Percentiles rank a stretch among this genome's conserved stretches.
Conservation (phyloP, 2,113 vertebrate species). For the Mesembrinibis cayennensis region DNA sequence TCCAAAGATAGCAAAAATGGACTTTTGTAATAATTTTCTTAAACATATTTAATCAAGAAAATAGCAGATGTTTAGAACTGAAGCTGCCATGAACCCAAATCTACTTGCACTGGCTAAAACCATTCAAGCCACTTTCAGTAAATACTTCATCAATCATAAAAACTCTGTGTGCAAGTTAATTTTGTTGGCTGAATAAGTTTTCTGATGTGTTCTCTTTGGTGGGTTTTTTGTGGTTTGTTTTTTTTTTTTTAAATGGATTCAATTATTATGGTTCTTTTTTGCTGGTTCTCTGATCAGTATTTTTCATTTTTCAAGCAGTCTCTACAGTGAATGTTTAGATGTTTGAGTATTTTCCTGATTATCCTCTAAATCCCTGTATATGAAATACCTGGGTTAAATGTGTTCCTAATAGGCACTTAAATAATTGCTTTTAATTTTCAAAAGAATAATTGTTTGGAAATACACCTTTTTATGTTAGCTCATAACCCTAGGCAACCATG, state of each 20-base stretch:
- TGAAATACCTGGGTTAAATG: not conserved
- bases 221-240: not conserved
- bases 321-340: not conserved
- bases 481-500: not conserved
- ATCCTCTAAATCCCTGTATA: not conserved
- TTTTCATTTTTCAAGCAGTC: not conserved
- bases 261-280: not conserved
- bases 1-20: conserved; percentile 11
- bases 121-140: not conserved
- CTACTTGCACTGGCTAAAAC: not conserved
- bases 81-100: not conserved
- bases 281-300: not conserved
- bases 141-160: conserved; percentile 40
- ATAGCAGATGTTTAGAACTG: conserved; percentile 25
- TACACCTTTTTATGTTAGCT: not conserved
- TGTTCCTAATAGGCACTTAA: not conserved
- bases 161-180: not conserved
- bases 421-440: not conserved
- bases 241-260: not conserved
- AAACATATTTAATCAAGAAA: conserved; percentile 24
- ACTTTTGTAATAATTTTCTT: not conserved
- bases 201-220: not conserved
- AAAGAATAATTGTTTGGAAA: not conserved
- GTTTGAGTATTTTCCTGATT: not conserved
- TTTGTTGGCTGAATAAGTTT: not conserved